These are phyloP conservation scores for Agrotis exclamationis DNA, from an alignment of 2,888 invertebrate genomes.

Conservation along the genomic window DNA sequence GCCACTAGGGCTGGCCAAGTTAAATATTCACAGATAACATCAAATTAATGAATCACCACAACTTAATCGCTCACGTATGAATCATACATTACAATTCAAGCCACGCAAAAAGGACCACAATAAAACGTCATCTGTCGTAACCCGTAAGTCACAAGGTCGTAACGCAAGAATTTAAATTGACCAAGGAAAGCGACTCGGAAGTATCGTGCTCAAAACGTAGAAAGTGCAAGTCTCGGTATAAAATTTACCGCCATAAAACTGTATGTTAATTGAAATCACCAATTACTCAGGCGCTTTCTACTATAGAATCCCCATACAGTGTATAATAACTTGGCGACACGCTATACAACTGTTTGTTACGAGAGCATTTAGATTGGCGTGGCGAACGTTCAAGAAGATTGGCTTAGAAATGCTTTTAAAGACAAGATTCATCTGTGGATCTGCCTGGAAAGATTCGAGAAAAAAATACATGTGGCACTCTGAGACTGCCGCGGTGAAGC, in stretches of 20 bases:
- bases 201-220: constrained; percentile 81
- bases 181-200: constrained; percentile 78
- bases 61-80: constrained; percentile 77
- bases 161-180: constrained; percentile 51
- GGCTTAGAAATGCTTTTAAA: constrained; percentile 39
- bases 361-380: constrained; percentile 56
- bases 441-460: not conserved
- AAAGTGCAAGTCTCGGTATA: constrained; percentile 85
- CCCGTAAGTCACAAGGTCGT: constrained; percentile 70
- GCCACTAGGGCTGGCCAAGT: constrained; percentile 46
- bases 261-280: constrained; percentile 84
- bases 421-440: constrained; percentile 1
- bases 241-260: constrained; percentile 81
- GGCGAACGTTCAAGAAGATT: constrained; percentile 44
- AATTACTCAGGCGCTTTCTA: constrained; percentile 79
- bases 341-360: constrained; percentile 66
- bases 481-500: no score
- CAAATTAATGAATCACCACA: constrained; percentile 74
- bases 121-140: constrained; percentile 67
- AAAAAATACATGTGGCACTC: no score
- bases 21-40: constrained; percentile 61
- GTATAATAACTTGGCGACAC: constrained; percentile 75
- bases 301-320: constrained; percentile 75
- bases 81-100: constrained; percentile 80
- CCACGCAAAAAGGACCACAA: constrained; percentile 77